Evolutionary conservation across 2,113 vertebrate species (phyloP).

Genomic region (Indri indri): DNA sequence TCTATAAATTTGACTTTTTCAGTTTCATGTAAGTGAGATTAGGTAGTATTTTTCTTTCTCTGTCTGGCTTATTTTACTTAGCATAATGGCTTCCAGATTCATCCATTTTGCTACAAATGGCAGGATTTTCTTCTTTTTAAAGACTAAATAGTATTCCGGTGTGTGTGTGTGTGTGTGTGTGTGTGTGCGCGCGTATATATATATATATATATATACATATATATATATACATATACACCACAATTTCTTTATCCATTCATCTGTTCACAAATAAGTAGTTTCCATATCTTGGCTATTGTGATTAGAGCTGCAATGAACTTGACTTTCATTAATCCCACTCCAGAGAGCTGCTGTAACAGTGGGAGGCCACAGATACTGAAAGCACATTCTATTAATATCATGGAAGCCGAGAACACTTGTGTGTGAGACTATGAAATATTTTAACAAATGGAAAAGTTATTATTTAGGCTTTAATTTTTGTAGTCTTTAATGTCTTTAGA

Average conservation of each 20-base stretch:
- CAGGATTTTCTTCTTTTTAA: background rate
- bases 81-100: background rate
- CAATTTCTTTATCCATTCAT: background rate
- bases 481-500: slow-evolving; percentile 4
- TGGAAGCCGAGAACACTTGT: background rate
- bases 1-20: background rate
- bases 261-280: background rate
- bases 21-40: background rate
- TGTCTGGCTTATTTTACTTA: background rate
- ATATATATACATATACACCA: too few relatives aligned
- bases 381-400: background rate
- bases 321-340: background rate
- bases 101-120: background rate
- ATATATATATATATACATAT: too few relatives aligned
- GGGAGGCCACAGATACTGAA: background rate
- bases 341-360: background rate
- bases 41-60: background rate
- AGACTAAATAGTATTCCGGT: background rate
- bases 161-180: too few relatives aligned
- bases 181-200: too few relatives aligned
- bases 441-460: background rate
- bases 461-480: background rate
- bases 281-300: background rate
- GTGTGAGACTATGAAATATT: background rate
- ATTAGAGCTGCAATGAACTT: background rate